Evolutionary conservation across 2,888 invertebrate species (phyloP), one percentile per base, ranked within the genome.

Genomic region (Eupithecia inturbata): DNA sequence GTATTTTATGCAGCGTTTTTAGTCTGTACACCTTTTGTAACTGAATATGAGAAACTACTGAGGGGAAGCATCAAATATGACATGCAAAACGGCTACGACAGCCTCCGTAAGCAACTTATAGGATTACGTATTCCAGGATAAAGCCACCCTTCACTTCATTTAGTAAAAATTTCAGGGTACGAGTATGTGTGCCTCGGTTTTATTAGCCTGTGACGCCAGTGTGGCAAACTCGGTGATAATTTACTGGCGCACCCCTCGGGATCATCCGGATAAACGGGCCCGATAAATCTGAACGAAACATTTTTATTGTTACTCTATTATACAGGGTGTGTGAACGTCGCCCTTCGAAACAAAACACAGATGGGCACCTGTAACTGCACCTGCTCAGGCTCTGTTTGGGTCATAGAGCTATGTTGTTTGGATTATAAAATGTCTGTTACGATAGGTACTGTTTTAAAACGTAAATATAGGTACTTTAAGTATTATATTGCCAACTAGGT

Each of bases 201-300:
- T 76, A 76, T 73, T 72, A 71, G 70, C 68, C 70, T 73, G 70
- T 78, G 76, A 77, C 77, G 77, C 73, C 79, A 74, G 76, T 79
- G 81, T 84, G 75, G 68, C 74, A 77, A 62, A 68, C 72, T 85
- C 85, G 81, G 82, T 84, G 84, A 87, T 88, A 88, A 90, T 89
- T 88, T 87, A 89, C 83, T 79, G 79, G 78, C 81, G 69, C 82
- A 68, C 82, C 85, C 82, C 81, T 69, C 68, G 80, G 87, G 89
- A 90, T 88, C 85, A 89, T 85, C 85, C 86, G 86, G 87, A 88
- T 89, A 87, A 89, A 86, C 84, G 82, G 73, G 79, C 70, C 68
- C 85, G 81, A 89, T 90, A 89, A 90, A 90, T 91, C 84, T 83
- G 77, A 77, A 79, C 77, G 70, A 75, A 83, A 79, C 83, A 79